phyloP scores from a whole-genome alignment of 1,140 invertebrate genomes.

The Meloidogyne chitwoodi region DNA sequence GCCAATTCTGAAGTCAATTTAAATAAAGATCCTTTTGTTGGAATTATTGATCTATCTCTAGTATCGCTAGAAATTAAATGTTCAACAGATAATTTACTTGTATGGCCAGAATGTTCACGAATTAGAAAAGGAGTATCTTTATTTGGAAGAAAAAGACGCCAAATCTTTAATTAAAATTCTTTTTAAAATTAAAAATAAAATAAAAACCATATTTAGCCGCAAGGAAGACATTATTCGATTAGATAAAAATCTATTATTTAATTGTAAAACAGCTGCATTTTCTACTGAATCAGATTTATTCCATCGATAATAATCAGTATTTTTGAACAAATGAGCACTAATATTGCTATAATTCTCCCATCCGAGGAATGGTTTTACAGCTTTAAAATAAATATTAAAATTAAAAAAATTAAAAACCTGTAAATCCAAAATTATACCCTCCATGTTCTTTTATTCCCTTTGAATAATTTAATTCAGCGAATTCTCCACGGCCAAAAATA shows the following conservation, averaged over 20 bases:
- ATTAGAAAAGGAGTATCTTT: slow-evolving; percentile 49
- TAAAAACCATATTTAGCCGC: slow-evolving; percentile 45
- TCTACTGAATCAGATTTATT: slow-evolving; percentile 50
- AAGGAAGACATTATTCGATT: slow-evolving; percentile 41
- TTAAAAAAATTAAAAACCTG: slow-evolving; percentile 4
- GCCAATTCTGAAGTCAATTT: slow-evolving; percentile 39
- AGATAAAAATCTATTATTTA: slow-evolving; percentile 28
- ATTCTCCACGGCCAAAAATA: slow-evolving; percentile 52
- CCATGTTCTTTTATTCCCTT: slow-evolving; percentile 39
- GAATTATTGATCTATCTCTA: slow-evolving; percentile 51
- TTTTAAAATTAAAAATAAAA: background rate
- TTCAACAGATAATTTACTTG: slow-evolving; percentile 56
- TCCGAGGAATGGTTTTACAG: slow-evolving; percentile 51
- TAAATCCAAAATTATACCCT: slow-evolving; percentile 48
- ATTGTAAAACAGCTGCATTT: slow-evolving; percentile 44
- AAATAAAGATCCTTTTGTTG: slow-evolving; percentile 14
- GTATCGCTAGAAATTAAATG: slow-evolving; percentile 41
- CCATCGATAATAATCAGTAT: slow-evolving; percentile 44
- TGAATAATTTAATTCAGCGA: slow-evolving; percentile 43
- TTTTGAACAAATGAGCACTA: slow-evolving; percentile 26
- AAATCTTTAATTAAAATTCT: slow-evolving; percentile 38
- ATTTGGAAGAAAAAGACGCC: slow-evolving; percentile 43
- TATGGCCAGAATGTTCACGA: slow-evolving; percentile 57
- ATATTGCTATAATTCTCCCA: slow-evolving; percentile 53
- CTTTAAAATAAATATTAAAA: background rate